A percentile compares a stretch with the other conserved stretches of the same genome.
These are phyloP conservation scores for Dolichotis patagonum DNA, from an alignment of 2,113 vertebrate species.

Conservation along the genomic window DNA sequence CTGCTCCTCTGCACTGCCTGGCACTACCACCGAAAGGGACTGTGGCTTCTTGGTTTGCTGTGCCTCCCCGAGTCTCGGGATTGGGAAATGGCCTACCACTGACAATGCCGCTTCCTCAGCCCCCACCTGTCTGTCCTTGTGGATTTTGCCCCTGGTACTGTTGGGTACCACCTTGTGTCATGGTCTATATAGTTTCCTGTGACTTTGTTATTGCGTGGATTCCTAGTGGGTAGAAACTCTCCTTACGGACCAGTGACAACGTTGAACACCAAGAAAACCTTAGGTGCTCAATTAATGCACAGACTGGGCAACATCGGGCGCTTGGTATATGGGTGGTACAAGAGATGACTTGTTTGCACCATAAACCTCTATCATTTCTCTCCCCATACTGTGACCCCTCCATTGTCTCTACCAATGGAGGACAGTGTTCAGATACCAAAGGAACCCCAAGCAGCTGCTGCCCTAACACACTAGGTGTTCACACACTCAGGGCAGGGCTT, in stretches of 20 bases:
- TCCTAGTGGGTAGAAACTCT: not conserved
- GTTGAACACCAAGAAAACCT: not conserved
- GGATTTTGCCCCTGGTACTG: not conserved
- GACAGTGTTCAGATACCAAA: too few relatives aligned
- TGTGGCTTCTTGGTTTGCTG: not conserved
- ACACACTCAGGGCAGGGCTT: not conserved
- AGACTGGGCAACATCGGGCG: not conserved
- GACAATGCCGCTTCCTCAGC: too few relatives aligned
- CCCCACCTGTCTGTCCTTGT: not conserved
- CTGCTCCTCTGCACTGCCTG: not conserved
- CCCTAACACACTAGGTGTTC: not conserved
- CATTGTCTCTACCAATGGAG: not conserved
- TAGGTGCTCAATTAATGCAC: not conserved
- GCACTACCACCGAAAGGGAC: not conserved
- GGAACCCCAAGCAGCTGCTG: not conserved
- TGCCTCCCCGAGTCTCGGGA: fast-evolving
- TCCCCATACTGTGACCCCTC: not conserved
- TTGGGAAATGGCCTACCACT: not conserved
- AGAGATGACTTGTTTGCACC: not conserved
- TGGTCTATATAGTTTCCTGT: not conserved
- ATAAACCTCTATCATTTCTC: fast-evolving
- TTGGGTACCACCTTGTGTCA: too few relatives aligned
- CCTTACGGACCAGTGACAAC: not conserved
- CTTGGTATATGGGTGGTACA: too few relatives aligned
- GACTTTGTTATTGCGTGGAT: not conserved